Conservation (phyloP, 2,113 vertebrate genomes). For the Mungos mungo region DNA sequence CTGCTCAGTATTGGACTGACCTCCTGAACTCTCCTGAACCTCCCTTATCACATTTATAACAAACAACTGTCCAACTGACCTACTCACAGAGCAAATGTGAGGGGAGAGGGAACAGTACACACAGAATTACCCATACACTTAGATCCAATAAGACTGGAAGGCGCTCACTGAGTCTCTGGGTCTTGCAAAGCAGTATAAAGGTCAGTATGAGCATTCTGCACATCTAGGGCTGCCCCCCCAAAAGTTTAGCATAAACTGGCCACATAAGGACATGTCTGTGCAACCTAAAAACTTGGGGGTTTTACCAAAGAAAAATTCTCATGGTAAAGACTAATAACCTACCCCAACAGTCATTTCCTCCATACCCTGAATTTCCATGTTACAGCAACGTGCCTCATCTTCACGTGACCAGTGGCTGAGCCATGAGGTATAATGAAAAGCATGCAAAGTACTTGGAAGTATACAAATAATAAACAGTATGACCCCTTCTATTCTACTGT, state of each 20-base stretch:
- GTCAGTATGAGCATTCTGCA: too few species aligned
- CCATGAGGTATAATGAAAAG: neutral
- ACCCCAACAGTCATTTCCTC: neutral
- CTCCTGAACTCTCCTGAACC: neutral
- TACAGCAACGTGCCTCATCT: neutral
- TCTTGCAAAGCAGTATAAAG: neutral
- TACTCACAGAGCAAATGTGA: neutral
- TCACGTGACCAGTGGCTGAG: neutral
- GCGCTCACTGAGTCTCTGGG: accelerated
- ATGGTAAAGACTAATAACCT: neutral
- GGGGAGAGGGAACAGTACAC: neutral
- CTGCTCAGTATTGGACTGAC: neutral
- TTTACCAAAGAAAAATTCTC: neutral
- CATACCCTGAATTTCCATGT: neutral
- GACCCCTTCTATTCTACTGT: neutral
- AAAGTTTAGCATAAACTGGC: neutral
- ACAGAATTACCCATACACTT: neutral
- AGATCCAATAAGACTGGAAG: neutral
- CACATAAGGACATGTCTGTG: neutral
- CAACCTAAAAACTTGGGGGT: neutral
- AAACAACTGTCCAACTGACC: neutral
- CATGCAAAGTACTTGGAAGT: neutral
- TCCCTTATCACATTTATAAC: neutral
- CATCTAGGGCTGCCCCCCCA: accelerated
- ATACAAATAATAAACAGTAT: neutral